Evolutionary conservation across 2,888 invertebrate species (phyloP), one percentile per base, ranked within the genome.

Genomic region (Ypsolopha scabrella): DNA sequence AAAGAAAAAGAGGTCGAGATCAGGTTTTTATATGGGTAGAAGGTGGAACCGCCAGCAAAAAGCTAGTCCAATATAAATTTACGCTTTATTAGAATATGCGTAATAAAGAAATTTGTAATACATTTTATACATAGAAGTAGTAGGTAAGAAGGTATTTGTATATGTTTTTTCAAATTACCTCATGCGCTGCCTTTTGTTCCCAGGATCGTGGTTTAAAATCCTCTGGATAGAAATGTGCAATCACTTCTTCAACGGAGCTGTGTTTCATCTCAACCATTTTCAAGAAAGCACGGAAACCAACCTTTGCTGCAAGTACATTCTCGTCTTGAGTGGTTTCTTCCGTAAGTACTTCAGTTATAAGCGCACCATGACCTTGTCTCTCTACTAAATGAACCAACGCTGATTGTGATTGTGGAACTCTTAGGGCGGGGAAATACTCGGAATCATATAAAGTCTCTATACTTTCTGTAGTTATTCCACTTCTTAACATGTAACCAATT

Each of bases 341-440:
- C 0, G 93, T 92, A 50, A 95, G 83, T 49, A 95, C 93, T 74
- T 94, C 92, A 0, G 94, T 91, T 53, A 95, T 94, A 33, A 95
- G 77, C 0, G 94, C 90, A 1, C 93, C 93, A 62, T 94, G 91
- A 0, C 95, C 95, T 72, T 93, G 91, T 35, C 95, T 88, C 73
- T 95, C 95, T 0, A 95, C 94, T 49, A 95, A 87, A 61, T 93
- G 92, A 7, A 95, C 94, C 64, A 95, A 78, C 8, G 95, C 95
- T 36, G 93, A 93, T 74, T 95, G 95, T 1, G 94, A 93, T 66
- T 94, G 92, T 0, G 95, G 94, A 10, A 92, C 91, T 65, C 91
- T 89, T 51, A 96, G 72, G 10, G 94, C 91, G 14, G 94, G 93
- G 75, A 95, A 95, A 62, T 91, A 90, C 61, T 93, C 90, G 13